phyloP scores from a whole-genome alignment of 2,888 invertebrate genomes.

The Macrophya alboannulata region DNA sequence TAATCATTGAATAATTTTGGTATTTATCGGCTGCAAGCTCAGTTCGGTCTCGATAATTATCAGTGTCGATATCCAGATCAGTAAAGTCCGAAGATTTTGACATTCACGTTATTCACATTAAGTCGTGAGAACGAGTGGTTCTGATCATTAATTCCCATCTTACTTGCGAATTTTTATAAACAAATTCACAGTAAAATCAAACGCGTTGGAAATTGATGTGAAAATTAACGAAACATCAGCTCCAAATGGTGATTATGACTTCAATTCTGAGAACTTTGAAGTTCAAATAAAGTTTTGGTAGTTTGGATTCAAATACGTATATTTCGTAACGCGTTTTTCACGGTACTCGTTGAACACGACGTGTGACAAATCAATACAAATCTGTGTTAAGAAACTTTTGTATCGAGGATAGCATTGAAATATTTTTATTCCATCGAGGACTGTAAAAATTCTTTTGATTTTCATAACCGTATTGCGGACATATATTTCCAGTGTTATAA shows the following conservation, averaged over 20 bases:
- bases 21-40: too few relatives aligned
- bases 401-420: not conserved
- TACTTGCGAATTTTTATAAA: too few relatives aligned
- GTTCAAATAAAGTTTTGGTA: not conserved
- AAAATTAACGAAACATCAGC: not conserved
- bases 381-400: not conserved
- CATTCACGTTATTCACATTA: not conserved
- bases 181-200: too few relatives aligned
- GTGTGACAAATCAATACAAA: conserved; percentile 1
- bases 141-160: not conserved
- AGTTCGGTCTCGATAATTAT: too few relatives aligned
- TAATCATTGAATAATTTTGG: not conserved
- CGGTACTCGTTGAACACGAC: not conserved
- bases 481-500: not conserved
- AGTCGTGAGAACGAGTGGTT: not conserved
- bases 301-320: not conserved
- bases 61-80: not conserved
- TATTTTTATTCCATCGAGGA: not conserved
- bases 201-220: too few relatives aligned
- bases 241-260: not conserved
- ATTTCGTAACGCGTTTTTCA: not conserved
- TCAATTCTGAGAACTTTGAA: not conserved
- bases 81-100: not conserved
- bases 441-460: not conserved
- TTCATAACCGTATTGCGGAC: not conserved